phyloP scores from a whole-genome alignment of 1,140 invertebrate species.

The Scylla paramamosain region DNA sequence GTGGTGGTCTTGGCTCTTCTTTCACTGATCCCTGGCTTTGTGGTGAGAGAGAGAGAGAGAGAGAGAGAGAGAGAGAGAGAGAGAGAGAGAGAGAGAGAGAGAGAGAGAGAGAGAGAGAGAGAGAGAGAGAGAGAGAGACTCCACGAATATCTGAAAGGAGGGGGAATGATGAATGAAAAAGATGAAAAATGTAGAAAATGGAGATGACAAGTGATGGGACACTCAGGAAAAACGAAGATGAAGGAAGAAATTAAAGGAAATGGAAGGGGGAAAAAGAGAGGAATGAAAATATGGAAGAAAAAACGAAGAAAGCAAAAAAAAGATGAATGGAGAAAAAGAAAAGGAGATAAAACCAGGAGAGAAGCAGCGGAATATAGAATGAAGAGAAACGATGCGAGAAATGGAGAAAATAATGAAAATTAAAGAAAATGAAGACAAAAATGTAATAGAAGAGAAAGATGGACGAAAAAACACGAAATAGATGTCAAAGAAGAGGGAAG shows the following conservation, averaged over 20 bases:
- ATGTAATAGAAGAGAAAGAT: neutral
- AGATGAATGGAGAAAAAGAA: neutral
- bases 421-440: neutral
- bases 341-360: neutral
- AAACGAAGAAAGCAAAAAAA: too few relatives aligned
- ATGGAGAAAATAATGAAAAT: neutral
- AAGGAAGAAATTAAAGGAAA: too few relatives aligned
- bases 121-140: slow-evolving; percentile 22
- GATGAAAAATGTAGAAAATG: neutral
- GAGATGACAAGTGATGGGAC: too few relatives aligned
- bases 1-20: too few relatives aligned
- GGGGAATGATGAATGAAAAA: neutral
- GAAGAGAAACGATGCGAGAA: neutral
- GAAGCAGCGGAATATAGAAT: neutral
- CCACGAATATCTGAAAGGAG: neutral
- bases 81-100: neutral
- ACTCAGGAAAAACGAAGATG: too few relatives aligned
- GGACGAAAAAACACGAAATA: neutral
- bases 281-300: neutral
- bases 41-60: too few relatives aligned
- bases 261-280: neutral
- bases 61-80: neutral
- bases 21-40: too few relatives aligned
- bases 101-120: neutral
- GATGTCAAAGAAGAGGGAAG: neutral